These are phyloP conservation scores for Thecophora atra DNA, from an alignment of 2,888 invertebrate genomes.

Conservation along the genomic window DNA sequence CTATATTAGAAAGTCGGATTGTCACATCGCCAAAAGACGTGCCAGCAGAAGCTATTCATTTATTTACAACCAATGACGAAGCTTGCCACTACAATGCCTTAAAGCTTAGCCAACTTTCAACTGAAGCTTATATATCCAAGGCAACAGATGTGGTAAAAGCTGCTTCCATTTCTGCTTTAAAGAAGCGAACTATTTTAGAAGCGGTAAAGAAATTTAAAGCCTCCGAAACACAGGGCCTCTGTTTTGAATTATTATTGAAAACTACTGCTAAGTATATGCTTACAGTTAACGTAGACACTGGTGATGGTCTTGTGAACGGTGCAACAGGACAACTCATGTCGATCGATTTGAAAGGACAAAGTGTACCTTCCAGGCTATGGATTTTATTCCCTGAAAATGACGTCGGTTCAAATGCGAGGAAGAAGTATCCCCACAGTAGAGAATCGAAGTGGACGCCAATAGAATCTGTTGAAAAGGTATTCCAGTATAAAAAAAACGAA, in stretches of 20 bases:
- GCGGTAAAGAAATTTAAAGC: slow-evolving; percentile 9
- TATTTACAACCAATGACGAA: slow-evolving; percentile 10
- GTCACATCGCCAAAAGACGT: not conserved
- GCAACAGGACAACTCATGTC: slow-evolving; percentile 24
- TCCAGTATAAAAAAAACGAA: not conserved
- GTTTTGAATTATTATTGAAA: slow-evolving; percentile 40
- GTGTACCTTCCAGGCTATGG: not conserved
- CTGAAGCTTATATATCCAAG: slow-evolving; percentile 17
- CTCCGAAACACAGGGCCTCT: slow-evolving; percentile 30
- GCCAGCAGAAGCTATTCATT: slow-evolving; percentile 6
- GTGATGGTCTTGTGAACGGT: slow-evolving; percentile 16
- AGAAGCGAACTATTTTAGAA: slow-evolving; percentile 12
- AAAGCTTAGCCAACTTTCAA: slow-evolving; percentile 26
- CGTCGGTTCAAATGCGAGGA: slow-evolving; percentile 1
- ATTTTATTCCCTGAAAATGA: not conserved
- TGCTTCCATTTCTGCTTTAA: not conserved
- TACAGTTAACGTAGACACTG: slow-evolving; percentile 22
- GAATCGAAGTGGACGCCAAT: not conserved
- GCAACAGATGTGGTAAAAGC: slow-evolving; percentile 20
- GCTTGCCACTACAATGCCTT: slow-evolving; percentile 6
- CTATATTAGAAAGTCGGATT: slow-evolving; percentile 13
- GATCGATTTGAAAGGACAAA: not conserved
- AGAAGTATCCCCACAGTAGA: not conserved
- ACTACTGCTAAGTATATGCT: slow-evolving; percentile 42
- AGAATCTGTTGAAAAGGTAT: not conserved